Evolutionary conservation across 2,113 vertebrate genomes (phyloP).

Genomic region (Mastomys coucha): DNA sequence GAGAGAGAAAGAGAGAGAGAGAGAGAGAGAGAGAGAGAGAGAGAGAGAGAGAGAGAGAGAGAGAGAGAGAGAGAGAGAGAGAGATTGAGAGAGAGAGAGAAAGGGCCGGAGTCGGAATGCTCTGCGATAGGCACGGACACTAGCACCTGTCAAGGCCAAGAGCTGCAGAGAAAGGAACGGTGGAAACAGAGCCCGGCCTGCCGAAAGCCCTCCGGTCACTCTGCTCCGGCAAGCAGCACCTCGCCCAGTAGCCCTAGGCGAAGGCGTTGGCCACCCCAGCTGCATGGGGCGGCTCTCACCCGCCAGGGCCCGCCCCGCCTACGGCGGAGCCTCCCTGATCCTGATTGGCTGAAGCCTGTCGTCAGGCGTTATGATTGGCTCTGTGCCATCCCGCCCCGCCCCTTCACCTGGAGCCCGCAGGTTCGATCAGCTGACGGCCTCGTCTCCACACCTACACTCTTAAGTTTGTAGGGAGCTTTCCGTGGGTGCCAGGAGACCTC

Average conservation of each 20-base stretch:
- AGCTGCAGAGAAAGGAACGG: background rate
- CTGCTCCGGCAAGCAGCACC: background rate
- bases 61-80: background rate
- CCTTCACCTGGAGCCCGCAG: slow-evolving; percentile 44
- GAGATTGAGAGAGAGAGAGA: slow-evolving; percentile 39
- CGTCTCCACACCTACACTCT: background rate
- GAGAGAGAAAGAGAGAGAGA: background rate
- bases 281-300: slow-evolving; percentile 43
- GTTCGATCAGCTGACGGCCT: fast-evolving
- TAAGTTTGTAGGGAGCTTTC: background rate
- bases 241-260: background rate
- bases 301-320: background rate
- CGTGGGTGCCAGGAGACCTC: too few relatives aligned
- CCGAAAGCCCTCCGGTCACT: background rate
- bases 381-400: background rate
- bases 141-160: background rate
- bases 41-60: background rate
- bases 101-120: background rate
- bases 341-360: slow-evolving; percentile 67
- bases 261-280: slow-evolving; percentile 63
- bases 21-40: background rate
- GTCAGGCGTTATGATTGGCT: slow-evolving; percentile 64
- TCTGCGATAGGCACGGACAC: background rate
- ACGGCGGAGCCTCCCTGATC: background rate
- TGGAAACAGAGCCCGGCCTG: background rate